Percentiles rank a stretch among this genome's conserved stretches.
Evolutionary conservation across 2,888 invertebrate species (phyloP).

Genomic region (Drosophila greeni): DNA sequence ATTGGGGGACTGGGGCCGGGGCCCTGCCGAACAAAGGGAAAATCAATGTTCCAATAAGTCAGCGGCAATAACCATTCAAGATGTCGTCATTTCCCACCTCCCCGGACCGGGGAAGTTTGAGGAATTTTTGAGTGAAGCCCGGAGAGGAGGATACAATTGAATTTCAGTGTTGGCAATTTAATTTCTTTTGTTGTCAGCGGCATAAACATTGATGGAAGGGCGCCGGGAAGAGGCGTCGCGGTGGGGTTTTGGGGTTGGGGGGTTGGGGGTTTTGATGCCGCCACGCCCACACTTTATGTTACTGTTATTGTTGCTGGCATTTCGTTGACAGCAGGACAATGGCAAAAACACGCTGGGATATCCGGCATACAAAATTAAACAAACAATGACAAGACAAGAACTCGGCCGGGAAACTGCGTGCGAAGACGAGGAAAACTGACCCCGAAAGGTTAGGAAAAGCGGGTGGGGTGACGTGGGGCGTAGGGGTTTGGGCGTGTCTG

Average conservation of each 20-base stretch:
- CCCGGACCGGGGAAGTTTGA: constrained; percentile 25
- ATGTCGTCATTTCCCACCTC: constrained; percentile 42
- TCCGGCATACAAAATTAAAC: constrained; percentile 73
- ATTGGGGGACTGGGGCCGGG: constrained; percentile 9
- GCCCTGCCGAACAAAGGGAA: constrained; percentile 10
- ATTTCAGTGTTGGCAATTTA: constrained; percentile 72
- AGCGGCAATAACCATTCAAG: constrained; percentile 58
- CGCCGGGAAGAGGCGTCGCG: not conserved
- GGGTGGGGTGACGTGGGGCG: not conserved
- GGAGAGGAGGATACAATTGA: constrained; percentile 61
- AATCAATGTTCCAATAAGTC: constrained; percentile 66
- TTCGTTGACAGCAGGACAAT: constrained; percentile 70
- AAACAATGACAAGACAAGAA: constrained; percentile 71
- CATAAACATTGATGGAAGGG: constrained; percentile 62
- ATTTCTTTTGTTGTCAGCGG: constrained; percentile 69
- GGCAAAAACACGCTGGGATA: constrained; percentile 65
- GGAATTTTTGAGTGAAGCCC: constrained; percentile 54
- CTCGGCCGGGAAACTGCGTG: constrained; percentile 47
- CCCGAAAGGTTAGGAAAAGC: constrained; percentile 41
- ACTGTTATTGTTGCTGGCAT: constrained; percentile 57
- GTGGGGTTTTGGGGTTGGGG: not conserved
- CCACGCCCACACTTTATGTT: constrained; percentile 42
- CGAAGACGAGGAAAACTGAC: constrained; percentile 48
- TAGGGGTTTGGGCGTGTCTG: constrained; percentile 44
- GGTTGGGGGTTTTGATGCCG: not conserved